A percentile compares a stretch with the other conserved stretches of the same genome.
Evolutionary conservation across 2,113 vertebrate species (phyloP).

Genomic region (Saguinus midas): DNA sequence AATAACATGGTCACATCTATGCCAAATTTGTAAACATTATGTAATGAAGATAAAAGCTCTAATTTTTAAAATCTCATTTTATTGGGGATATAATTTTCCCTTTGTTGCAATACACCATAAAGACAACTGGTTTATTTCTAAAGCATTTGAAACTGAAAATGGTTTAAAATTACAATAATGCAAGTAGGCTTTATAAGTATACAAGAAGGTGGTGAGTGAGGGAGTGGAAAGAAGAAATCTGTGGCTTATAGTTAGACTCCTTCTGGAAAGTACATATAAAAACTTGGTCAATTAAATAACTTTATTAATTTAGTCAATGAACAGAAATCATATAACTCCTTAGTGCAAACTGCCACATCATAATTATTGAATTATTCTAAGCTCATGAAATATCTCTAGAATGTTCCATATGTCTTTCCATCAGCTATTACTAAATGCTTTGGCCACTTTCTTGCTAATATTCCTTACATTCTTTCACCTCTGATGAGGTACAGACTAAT

Average conservation of each 20-base stretch:
- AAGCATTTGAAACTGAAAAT: slow-evolving; percentile 16
- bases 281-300: slow-evolving; percentile 23
- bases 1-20: not conserved
- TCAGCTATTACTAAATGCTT: not conserved
- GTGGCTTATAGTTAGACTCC: not conserved
- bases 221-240: not conserved
- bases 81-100: slow-evolving; percentile 25
- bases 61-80: slow-evolving; percentile 30
- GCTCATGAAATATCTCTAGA: not conserved
- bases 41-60: not conserved
- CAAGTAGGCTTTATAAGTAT: not conserved
- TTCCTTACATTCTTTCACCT: slow-evolving; percentile 22
- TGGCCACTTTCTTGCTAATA: slow-evolving; percentile 16
- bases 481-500: not conserved
- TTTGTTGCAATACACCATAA: slow-evolving; percentile 16
- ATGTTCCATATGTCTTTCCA: not conserved
- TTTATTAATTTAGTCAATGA: not conserved
- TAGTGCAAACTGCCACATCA: not conserved
- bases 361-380: not conserved
- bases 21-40: slow-evolving; percentile 22
- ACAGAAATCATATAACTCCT: not conserved
- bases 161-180: slow-evolving; percentile 15
- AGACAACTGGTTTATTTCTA: not conserved
- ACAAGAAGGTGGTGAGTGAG: not conserved
- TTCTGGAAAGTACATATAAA: slow-evolving; percentile 7